Conservation (phyloP, 2,797 vertebrate genomes). For the Falco naumanni region DNA sequence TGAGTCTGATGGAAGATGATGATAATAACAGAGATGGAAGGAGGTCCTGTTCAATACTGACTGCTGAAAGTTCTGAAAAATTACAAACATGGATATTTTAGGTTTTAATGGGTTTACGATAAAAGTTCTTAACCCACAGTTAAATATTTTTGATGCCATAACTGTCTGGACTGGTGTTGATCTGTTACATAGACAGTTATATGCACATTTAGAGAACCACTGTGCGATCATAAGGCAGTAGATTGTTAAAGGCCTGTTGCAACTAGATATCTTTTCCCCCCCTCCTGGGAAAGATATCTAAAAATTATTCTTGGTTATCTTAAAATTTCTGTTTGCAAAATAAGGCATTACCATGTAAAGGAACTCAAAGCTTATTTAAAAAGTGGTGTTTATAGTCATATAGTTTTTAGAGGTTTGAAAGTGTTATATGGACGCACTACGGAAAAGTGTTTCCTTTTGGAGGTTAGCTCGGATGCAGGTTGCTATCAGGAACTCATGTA, state of each 20-base stretch:
- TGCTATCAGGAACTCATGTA: neutral
- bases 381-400: neutral
- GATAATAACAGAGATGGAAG: neutral
- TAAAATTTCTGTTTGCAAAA: neutral
- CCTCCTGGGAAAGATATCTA: neutral
- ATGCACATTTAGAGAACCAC: neutral
- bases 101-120: neutral
- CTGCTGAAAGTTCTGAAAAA: neutral
- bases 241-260: neutral
- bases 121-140: neutral
- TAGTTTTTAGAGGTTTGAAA: neutral
- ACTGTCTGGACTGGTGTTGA: neutral
- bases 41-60: neutral
- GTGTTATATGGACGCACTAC: neutral
- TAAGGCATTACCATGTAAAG: neutral
- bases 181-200: neutral
- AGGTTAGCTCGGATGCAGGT: neutral
- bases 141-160: neutral
- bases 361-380: neutral
- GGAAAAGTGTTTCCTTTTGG: neutral
- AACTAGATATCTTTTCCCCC: neutral
- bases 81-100: neutral
- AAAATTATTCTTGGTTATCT: neutral
- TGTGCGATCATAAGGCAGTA: neutral
- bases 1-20: neutral